Percentiles rank a stretch among this genome's conserved stretches.
phyloP scores from a whole-genome alignment of 1,140 invertebrate genomes.

The Diorhabda carinulata region DNA sequence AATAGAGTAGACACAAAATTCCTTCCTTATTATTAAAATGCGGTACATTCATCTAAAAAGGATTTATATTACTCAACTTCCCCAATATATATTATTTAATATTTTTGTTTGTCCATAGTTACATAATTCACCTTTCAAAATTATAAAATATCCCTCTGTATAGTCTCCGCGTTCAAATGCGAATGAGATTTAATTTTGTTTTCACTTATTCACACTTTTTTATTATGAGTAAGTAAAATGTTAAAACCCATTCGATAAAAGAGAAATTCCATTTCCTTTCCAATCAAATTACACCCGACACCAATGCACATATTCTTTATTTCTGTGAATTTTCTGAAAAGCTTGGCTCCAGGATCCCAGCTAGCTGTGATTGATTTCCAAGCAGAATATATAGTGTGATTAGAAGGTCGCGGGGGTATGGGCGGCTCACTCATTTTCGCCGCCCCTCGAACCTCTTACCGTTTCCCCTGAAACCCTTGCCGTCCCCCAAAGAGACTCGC shows the following conservation, averaged over 20 bases:
- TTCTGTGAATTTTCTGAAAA: conserved; percentile 2
- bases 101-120: too few relatives aligned
- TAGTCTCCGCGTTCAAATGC: too few relatives aligned
- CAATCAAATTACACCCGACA: background rate
- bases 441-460: background rate
- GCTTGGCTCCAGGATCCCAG: conserved; percentile 1
- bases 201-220: background rate
- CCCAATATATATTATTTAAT: too few relatives aligned
- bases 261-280: conserved; percentile 2
- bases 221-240: background rate
- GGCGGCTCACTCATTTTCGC: background rate
- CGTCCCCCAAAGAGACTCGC: conserved; percentile 5
- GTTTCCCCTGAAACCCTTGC: background rate
- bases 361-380: conserved; percentile 2
- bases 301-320: background rate
- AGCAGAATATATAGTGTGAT: conserved; percentile 2
- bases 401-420: background rate
- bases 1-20: too few relatives aligned
- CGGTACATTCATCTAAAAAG: too few relatives aligned
- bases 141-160: too few relatives aligned
- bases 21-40: too few relatives aligned
- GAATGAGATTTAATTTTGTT: too few relatives aligned
- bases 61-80: too few relatives aligned
- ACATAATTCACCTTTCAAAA: too few relatives aligned
- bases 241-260: conserved; percentile 3